These are phyloP conservation scores for Drosophila carrolli DNA, from an alignment of 1,140 invertebrate species.

Conservation along the genomic window DNA sequence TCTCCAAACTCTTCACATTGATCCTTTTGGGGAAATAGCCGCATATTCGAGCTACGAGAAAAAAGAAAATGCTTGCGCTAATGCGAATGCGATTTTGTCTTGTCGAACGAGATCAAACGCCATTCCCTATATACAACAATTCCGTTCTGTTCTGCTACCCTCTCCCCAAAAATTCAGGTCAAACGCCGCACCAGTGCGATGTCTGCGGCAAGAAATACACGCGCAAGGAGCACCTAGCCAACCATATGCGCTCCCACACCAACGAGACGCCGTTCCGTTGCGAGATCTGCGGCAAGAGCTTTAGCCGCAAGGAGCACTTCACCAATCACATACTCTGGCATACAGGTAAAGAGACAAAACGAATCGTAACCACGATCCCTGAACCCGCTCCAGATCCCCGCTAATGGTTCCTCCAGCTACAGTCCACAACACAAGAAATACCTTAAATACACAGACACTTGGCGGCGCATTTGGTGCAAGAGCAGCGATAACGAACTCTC, in stretches of 20 bases:
- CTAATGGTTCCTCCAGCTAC: slow-evolving; percentile 4
- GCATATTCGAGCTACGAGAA: slow-evolving; percentile 14
- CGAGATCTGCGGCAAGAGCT: slow-evolving; percentile 94
- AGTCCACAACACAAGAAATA: slow-evolving; percentile 29
- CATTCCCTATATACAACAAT: slow-evolving; percentile 43
- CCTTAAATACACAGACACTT: slow-evolving; percentile 25
- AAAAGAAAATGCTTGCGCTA: slow-evolving; percentile 68
- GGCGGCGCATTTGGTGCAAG: slow-evolving; percentile 38
- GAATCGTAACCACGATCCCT: slow-evolving; percentile 18
- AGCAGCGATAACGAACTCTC: slow-evolving; percentile 69
- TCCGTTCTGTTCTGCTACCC: slow-evolving; percentile 42
- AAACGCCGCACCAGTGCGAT: slow-evolving; percentile 84
- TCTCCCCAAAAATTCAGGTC: slow-evolving; percentile 61
- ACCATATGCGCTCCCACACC: slow-evolving; percentile 91
- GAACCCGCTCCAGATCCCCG: background rate
- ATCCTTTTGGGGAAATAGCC: slow-evolving; percentile 1
- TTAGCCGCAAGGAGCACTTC: slow-evolving; percentile 94
- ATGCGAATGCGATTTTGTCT: slow-evolving; percentile 47
- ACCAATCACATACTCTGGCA: slow-evolving; percentile 95
- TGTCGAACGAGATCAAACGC: slow-evolving; percentile 44
- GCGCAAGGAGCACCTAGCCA: slow-evolving; percentile 93
- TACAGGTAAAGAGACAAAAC: slow-evolving; percentile 86
- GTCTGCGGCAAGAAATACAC: slow-evolving; percentile 92
- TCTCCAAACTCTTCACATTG: background rate
- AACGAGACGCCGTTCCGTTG: slow-evolving; percentile 92